Base-by-base conservation (phyloP, 2,888 invertebrate genomes). In the Crioceris asparagi region DNA sequence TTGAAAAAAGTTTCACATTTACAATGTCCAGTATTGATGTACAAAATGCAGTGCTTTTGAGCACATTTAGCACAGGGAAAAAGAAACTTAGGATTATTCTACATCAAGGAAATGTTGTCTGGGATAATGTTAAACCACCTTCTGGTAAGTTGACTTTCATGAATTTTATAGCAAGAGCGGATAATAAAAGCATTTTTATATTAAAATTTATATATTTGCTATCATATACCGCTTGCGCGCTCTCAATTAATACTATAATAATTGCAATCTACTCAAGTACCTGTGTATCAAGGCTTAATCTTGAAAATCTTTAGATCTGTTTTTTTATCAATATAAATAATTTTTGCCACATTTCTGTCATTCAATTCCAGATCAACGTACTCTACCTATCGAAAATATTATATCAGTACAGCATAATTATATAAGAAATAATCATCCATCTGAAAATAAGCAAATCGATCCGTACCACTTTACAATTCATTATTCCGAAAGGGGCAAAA, bases 11-110 rank as follows among this genome's bases (percentile, higher is more conserved):
- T n/a, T n/a, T n/a, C n/a, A n/a, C n/a, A n/a, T n/a, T n/a, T 27
- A 38, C 43, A 42, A 56, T 56, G 56, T 50, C 49, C 32, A 52
- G 54, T 43, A n/a, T n/a, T n/a, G 54, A 56, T 44, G 48, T 52
- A 34, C 49, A 57, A 44, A 56, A 59, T 42, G 54, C 59, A 10
- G 63, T 64, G 36, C 54, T 64, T 19, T 44, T 64, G 11, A 61
- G 53, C 48, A 75, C 72, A 44, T 78, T 79, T 59, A 61, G 71
- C 32, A 69, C 72, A 39, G 70, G 71, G 46, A 75, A 73, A 53
- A 77, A 75, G 59, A 67, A 72, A 48, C 72, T 71, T 54, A 68
- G 72, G 43, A 76, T 77, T 11, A 71, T 76, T 58, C 71, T 77
- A 47, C 75, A 77, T 58, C 70, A 69, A 35, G 71, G 72, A 45